A percentile compares a stretch with the other conserved stretches of the same genome.
Conservation (phyloP, 2,113 vertebrate genomes). For the Rhipidura dahli region DNA sequence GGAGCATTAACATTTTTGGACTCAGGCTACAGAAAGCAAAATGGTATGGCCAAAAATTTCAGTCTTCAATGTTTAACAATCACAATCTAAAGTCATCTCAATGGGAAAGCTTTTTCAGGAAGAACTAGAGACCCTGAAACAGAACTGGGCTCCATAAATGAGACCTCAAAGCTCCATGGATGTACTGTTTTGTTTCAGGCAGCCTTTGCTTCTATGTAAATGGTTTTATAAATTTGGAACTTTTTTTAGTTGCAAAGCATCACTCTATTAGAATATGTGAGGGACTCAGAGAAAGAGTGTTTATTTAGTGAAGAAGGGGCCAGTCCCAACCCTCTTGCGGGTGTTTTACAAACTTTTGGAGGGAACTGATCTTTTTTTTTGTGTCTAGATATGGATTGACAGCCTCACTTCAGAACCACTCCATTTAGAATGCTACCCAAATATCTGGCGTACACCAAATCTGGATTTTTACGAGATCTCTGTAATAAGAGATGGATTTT, state of each 20-base stretch:
- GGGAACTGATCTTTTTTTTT: neutral
- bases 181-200: neutral
- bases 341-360: neutral
- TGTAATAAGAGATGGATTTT: neutral
- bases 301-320: neutral
- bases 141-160: neutral
- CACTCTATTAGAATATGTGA: neutral
- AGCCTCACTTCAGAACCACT: neutral
- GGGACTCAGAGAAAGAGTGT: neutral
- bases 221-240: neutral
- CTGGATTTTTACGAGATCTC: neutral
- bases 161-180: neutral
- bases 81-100: neutral
- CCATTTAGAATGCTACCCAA: neutral
- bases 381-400: neutral
- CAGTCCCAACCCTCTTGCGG: neutral
- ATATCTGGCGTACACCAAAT: rapidly evolving
- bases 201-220: neutral
- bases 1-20: constrained; percentile 38
- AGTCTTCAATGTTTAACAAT: neutral
- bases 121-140: neutral
- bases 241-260: neutral
- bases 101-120: neutral
- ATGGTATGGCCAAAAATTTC: neutral
- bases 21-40: constrained; percentile 19